Evolutionary conservation across 2,797 vertebrate genomes (phyloP).

Genomic region (Oophaga sylvatica): DNA sequence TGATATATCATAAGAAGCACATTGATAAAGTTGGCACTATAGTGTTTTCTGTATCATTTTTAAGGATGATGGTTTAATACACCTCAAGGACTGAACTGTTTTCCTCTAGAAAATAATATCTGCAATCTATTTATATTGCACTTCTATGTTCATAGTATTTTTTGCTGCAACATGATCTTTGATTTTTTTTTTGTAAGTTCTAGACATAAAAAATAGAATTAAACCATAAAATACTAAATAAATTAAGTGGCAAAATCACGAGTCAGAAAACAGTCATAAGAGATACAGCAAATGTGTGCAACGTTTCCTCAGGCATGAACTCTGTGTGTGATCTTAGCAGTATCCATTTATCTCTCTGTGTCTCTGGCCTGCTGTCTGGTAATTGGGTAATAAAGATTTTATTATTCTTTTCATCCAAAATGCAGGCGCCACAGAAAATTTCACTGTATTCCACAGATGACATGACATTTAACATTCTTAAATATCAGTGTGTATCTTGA

Average conservation of each 20-base stretch:
- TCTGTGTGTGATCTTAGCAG: conserved; percentile 36
- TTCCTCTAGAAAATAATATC: background rate
- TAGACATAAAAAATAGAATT: background rate
- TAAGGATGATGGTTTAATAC: too few species aligned
- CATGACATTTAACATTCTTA: conserved; percentile 34
- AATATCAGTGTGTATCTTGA: conserved; percentile 8
- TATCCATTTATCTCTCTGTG: conserved; percentile 39
- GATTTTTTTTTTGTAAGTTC: too few species aligned
- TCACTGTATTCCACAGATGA: conserved; percentile 16
- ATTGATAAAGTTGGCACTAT: too few species aligned
- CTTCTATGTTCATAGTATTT: background rate
- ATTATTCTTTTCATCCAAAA: conserved; percentile 44
- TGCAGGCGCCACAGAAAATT: conserved; percentile 12
- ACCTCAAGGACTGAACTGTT: too few species aligned
- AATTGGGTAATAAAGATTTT: conserved; percentile 52
- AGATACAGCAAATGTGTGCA: conserved; percentile 13
- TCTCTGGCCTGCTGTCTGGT: conserved; percentile 46
- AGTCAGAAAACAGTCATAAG: background rate
- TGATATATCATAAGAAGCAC: too few species aligned
- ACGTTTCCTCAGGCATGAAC: conserved; percentile 35
- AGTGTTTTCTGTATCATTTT: too few species aligned
- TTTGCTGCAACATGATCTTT: background rate
- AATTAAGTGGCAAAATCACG: background rate
- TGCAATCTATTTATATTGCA: background rate
- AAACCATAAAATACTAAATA: background rate